A percentile compares a stretch with the other conserved stretches of the same genome.
These are phyloP conservation scores for Gasterosteus nipponicus DNA, from an alignment of 2,113 vertebrate species.

Conservation along the genomic window DNA sequence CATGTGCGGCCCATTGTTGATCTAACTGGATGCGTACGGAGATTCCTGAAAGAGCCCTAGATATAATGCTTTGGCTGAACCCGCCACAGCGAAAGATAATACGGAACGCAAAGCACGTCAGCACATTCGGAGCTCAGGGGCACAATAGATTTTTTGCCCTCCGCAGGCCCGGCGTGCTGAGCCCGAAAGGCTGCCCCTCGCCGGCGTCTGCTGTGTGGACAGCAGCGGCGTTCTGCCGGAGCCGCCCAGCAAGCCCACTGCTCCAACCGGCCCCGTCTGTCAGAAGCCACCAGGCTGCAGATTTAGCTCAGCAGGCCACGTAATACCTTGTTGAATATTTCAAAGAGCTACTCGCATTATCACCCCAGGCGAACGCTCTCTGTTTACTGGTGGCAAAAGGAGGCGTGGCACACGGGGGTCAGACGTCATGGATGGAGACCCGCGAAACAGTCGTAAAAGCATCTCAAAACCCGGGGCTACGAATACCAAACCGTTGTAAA, in stretches of 20 bases:
- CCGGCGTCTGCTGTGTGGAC: constrained; percentile 44
- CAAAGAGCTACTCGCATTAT: constrained; percentile 55
- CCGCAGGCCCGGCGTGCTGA: constrained; percentile 62
- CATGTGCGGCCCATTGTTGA: constrained; percentile 56
- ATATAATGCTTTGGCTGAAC: constrained; percentile 69
- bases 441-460: constrained; percentile 21
- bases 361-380: constrained; percentile 47
- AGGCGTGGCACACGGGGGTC: constrained; percentile 22
- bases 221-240: constrained; percentile 21
- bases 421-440: constrained; percentile 32
- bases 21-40: constrained; percentile 66
- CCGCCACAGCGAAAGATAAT: constrained; percentile 73
- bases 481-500: constrained; percentile 15
- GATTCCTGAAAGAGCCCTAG: constrained; percentile 63
- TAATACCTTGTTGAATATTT: constrained; percentile 74
- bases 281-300: constrained; percentile 35
- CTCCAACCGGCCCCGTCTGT: constrained; percentile 29
- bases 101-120: constrained; percentile 76
- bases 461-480: constrained; percentile 5
- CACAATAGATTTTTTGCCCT: constrained; percentile 76
- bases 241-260: constrained; percentile 35
- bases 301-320: constrained; percentile 50
- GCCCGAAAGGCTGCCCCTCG: constrained; percentile 57
- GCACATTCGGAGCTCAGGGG: constrained; percentile 76
- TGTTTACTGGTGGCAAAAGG: constrained; percentile 36